A percentile compares a stretch with the other conserved stretches of the same genome.
phyloP scores from a whole-genome alignment of 2,797 vertebrate species.

The Leptoclinus maculatus region DNA sequence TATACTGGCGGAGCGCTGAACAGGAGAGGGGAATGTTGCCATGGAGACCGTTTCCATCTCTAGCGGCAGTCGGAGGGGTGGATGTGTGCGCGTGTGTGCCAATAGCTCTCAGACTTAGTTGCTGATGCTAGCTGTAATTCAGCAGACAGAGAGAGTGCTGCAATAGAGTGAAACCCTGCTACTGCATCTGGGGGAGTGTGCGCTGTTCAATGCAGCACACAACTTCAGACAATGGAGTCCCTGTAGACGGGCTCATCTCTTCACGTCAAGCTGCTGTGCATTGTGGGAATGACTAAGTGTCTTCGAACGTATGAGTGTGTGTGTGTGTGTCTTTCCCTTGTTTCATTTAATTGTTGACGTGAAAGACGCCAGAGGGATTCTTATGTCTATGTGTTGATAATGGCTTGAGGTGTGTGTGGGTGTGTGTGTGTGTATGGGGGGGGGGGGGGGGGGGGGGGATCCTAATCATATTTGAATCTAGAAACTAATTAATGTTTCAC shows the following conservation, averaged over 20 bases:
- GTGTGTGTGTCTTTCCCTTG: conserved; percentile 11
- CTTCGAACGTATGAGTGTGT: neutral
- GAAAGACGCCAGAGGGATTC: conserved; percentile 50
- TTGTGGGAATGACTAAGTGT: conserved; percentile 43
- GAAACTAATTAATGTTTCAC: conserved; percentile 65
- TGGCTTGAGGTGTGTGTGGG: conserved; percentile 16
- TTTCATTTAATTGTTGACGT: conserved; percentile 43
- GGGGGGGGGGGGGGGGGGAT: neutral
- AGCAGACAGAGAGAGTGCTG: conserved; percentile 72
- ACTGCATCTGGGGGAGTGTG: conserved; percentile 59
- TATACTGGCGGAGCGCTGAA: conserved; percentile 85
- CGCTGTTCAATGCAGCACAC: conserved; percentile 61
- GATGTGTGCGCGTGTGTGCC: conserved; percentile 57
- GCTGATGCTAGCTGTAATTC: conserved; percentile 82
- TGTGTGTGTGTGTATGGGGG: neutral
- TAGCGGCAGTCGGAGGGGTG: conserved; percentile 74
- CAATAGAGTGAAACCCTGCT: conserved; percentile 74
- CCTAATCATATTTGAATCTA: conserved; percentile 64
- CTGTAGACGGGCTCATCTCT: conserved; percentile 36
- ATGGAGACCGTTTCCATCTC: conserved; percentile 92
- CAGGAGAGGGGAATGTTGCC: conserved; percentile 92
- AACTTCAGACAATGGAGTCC: conserved; percentile 71
- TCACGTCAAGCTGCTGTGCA: conserved; percentile 33
- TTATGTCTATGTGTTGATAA: conserved; percentile 38
- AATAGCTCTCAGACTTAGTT: conserved; percentile 80